Base-by-base conservation (phyloP, 2,797 vertebrate genomes). In the Clarias fuscus region DNA sequence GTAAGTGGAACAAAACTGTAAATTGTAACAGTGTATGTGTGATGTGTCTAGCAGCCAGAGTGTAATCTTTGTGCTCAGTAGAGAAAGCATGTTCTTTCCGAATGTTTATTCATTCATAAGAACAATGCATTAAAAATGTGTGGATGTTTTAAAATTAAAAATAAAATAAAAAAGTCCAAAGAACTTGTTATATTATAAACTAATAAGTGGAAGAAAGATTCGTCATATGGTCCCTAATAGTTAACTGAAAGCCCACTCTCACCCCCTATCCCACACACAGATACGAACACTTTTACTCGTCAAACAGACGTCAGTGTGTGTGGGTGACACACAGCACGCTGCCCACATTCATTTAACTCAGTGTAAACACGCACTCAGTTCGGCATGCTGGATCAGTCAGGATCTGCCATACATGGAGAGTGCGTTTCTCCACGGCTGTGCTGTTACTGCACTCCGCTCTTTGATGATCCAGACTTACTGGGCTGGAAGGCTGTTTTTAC, bases 301-400 rank as follows among this genome's bases (percentile, higher is more conserved):
- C 89, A 94, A 94, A 94, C 93, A 93, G 88, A 88, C 84, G 93
- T 92, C 94, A 93, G 91, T 82, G 62, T 88, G 76, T 77, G 86
- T 58, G 85, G 88, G 59, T 93, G 94, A 94, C 83, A 89, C 90
- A 88, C 87, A 87, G 86, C 93, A 93, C 86, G 30, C 92, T 87
- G 88, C 91, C 91, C 87, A 71, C 90, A 95, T 95, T 89, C 92
- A 93, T 95, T 93, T 91, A 90, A 89, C 68, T 53, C 90, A 82
- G 84, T 93, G 92, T 95, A 95, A 95, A 95, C 95, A 91, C 88
- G 81, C 91, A 79, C 92, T 94, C 93, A 94, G 91, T 92, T 91
- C 91, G 91, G 91, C 93, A 95, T 43, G 93, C 92, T 22, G 87
- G 87, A 84, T 86, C 80, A 86, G 91, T 90, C 90, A 91, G 89